Evolutionary conservation across 1,140 invertebrate species (phyloP), one percentile per base, ranked within the genome.

Genomic region (Pseudomyrmex gracilis): DNA sequence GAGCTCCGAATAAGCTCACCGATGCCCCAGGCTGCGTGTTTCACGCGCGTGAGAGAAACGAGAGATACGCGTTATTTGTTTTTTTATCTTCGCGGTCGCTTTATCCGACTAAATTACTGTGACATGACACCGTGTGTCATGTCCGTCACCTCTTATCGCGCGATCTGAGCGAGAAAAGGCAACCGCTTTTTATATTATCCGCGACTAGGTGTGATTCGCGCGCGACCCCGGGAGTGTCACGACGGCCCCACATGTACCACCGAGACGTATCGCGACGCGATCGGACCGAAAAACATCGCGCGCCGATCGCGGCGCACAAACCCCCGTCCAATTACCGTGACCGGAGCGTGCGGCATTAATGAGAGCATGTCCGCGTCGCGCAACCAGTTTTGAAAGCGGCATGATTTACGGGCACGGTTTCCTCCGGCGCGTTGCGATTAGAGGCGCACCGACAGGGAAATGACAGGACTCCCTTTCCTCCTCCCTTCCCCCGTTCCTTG

Each of bases 341-440:
- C 78, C 84, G 66, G 86, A 83, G 80, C 60, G 64, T 68, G 47
- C 60, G 80, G 67, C 73, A 84, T 87, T 86, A 87, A 87, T 78
- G 85, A 78, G 73, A 86, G 73, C 73, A 84, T 78, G 85, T 87
- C 84, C 70, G 22, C 63, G 68, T 67, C 51, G 70, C 43, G 85
- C 60, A 87, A 85, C 84, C 77, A 87, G 85, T 87, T 86, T 86
- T 86, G 84, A 87, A 87, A 86, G 85, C 85, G 49, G 55, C 53
- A 68, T 63, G 77, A 87, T 87, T 76, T 87, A 87, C 73, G 55
- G 58, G 45, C 66, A 70, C 45, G 64, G 57, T 87, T 82, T 86
- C 70, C 84, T 74, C 60, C 85, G 64, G 55, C 45, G 34, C 64
- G 24, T 17, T 9, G 66, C 45, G 73, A 87, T 84, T 83, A 84